These are phyloP conservation scores for Lathamus discolor DNA, from an alignment of 2,113 vertebrate species.

Conservation along the genomic window DNA sequence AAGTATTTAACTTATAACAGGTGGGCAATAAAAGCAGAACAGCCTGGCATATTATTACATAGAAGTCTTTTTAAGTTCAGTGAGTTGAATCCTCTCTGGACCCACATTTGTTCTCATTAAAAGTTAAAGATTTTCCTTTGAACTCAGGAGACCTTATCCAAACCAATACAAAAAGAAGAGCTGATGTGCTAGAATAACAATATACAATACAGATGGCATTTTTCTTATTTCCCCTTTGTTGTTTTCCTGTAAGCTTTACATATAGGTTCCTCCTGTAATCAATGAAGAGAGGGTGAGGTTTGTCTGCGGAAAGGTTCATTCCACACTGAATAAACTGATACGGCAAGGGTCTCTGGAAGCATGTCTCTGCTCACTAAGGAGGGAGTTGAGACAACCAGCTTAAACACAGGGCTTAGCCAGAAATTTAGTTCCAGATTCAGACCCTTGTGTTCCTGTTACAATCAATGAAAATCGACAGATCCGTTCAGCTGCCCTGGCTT, in stretches of 20 bases:
- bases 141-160: background rate
- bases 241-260: background rate
- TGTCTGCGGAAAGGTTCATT: background rate
- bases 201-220: background rate
- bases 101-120: background rate
- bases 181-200: background rate
- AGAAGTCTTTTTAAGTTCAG: background rate
- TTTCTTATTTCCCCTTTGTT: background rate
- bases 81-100: background rate
- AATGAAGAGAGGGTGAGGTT: background rate
- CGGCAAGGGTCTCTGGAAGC: background rate
- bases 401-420: background rate
- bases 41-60: background rate
- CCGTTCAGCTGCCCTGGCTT: background rate
- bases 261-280: background rate
- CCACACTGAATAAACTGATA: background rate
- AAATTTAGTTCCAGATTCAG: background rate
- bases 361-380: background rate
- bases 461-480: background rate
- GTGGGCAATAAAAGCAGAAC: background rate
- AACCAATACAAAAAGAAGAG: background rate
- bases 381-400: background rate
- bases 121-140: background rate
- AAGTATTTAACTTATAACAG: background rate
- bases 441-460: background rate